Evolutionary conservation across 2,797 vertebrate species (phyloP).

Genomic region (Neoniphon sammara): DNA sequence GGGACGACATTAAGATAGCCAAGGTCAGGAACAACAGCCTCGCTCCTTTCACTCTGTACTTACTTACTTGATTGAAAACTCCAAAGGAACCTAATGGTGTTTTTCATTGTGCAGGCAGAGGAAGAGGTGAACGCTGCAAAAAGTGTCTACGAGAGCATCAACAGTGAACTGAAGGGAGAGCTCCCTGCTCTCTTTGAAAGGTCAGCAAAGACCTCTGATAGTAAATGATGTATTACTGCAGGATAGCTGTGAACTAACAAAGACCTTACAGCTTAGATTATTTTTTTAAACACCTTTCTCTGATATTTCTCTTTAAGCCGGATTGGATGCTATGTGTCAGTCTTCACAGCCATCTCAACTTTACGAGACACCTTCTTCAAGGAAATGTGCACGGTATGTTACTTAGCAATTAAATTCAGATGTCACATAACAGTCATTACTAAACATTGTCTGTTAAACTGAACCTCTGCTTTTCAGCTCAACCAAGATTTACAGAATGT

Average conservation of each 20-base stretch:
- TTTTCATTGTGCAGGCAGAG: constrained; percentile 82
- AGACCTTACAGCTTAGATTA: neutral
- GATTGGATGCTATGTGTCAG: constrained; percentile 90
- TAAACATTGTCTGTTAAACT: neutral
- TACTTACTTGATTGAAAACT: neutral
- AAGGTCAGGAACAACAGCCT: constrained; percentile 84
- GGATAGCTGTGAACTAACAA: neutral
- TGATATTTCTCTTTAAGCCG: constrained; percentile 79
- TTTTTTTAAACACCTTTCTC: neutral
- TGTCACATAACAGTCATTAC: neutral
- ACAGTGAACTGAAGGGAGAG: constrained; percentile 90
- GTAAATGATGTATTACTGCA: neutral
- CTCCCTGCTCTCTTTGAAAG: constrained; percentile 86
- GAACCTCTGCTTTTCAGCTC: constrained; percentile 80
- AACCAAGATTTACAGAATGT: constrained; percentile 89
- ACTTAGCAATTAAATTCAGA: neutral
- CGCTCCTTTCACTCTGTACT: neutral
- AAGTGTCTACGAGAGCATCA: constrained; percentile 90
- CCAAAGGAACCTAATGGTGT: neutral
- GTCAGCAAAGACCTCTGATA: constrained; percentile 30
- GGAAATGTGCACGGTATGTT: constrained; percentile 90
- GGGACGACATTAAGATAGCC: constrained; percentile 91
- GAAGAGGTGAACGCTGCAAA: constrained; percentile 89
- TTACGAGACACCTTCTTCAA: constrained; percentile 91
- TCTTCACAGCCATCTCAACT: constrained; percentile 92